Evolutionary conservation across 2,113 vertebrate genomes (phyloP).

Genomic region (Bambusicola thoracicus): DNA sequence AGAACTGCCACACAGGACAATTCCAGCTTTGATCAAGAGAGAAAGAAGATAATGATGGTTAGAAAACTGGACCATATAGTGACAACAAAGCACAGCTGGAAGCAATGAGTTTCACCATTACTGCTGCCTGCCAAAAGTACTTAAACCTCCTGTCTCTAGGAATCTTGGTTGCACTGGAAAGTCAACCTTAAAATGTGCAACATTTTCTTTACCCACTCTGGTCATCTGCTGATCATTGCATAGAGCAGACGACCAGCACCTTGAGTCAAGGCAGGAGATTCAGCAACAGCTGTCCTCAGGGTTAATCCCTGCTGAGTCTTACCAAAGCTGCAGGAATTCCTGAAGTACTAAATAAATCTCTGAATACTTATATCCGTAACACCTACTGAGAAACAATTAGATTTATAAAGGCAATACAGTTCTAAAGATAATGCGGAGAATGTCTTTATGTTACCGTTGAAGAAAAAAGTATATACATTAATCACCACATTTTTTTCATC

Average conservation of each 20-base stretch:
- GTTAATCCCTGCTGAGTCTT: background rate
- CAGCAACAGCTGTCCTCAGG: background rate
- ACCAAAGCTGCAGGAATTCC: background rate
- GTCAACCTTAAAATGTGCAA: background rate
- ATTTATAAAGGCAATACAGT: background rate
- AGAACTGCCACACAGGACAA: background rate
- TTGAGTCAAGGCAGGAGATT: background rate
- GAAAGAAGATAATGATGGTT: background rate
- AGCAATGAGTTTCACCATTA: background rate
- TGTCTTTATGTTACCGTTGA: background rate
- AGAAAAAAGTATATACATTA: background rate
- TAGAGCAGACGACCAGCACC: background rate
- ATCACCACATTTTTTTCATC: background rate
- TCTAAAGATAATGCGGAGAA: background rate
- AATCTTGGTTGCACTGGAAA: background rate
- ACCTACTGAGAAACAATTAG: background rate
- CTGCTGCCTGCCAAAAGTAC: background rate
- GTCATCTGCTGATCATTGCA: background rate
- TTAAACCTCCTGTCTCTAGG: background rate
- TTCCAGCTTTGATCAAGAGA: background rate
- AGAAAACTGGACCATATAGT: background rate
- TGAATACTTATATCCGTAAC: background rate
- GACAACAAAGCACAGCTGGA: background rate
- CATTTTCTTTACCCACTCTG: background rate
- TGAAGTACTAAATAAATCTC: background rate